Percentiles rank a stretch among this genome's conserved stretches.
Conservation (phyloP, 2,888 invertebrate genomes). For the Apamea anceps region DNA sequence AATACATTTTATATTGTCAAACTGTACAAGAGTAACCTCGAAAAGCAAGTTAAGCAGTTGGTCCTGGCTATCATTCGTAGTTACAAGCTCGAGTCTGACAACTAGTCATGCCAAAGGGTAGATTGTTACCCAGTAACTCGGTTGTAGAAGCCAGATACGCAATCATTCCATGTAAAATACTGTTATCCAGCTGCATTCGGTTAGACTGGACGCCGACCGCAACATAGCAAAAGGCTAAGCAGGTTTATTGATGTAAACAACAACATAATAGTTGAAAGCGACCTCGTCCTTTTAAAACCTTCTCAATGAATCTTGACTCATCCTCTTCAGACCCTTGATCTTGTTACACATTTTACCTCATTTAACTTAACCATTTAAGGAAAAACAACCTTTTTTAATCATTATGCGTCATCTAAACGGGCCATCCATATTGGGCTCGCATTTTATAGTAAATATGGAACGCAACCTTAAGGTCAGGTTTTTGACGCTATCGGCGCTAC, state of each 20-base stretch:
- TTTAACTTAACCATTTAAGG: slow-evolving; percentile 28
- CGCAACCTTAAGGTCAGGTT: not conserved
- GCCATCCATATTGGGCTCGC: not conserved
- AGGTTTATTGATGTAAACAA: not conserved
- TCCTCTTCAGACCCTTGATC: slow-evolving; percentile 38
- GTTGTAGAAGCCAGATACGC: too few species aligned
- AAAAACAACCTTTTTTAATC: slow-evolving; percentile 17
- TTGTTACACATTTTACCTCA: slow-evolving; percentile 52
- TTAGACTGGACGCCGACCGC: not conserved
- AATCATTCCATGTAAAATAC: too few species aligned
- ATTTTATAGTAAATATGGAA: not conserved
- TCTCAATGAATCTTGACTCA: not conserved
- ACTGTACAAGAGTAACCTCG: not conserved
- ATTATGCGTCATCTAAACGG: not conserved
- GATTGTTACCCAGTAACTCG: too few species aligned
- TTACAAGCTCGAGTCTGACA: too few species aligned
- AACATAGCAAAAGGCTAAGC: not conserved
- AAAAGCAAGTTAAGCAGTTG: too few species aligned
- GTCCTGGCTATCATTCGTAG: too few species aligned
- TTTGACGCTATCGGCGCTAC: not conserved
- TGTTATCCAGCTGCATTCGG: too few species aligned
- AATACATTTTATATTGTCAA: not conserved
- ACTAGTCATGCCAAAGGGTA: too few species aligned
- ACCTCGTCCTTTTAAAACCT: slow-evolving; percentile 16
- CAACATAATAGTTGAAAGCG: not conserved